phyloP scores from a whole-genome alignment of 2,797 vertebrate species.

The Periparus ater region DNA sequence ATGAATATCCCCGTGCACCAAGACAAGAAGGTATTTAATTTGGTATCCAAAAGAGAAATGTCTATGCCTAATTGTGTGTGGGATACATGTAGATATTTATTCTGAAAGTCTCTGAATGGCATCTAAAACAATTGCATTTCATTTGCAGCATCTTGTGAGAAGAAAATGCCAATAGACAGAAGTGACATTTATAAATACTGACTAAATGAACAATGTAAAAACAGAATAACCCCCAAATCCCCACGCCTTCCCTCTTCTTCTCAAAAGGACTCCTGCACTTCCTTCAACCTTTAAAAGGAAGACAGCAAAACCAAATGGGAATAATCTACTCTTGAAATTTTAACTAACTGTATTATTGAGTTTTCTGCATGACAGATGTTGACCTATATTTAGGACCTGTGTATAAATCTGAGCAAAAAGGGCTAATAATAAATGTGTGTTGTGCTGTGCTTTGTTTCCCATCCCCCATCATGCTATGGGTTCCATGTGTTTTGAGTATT shows the following conservation, averaged over 20 bases:
- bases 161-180: constrained; percentile 37
- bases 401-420: background rate
- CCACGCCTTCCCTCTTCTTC: background rate
- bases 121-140: constrained; percentile 52
- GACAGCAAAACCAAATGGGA: background rate
- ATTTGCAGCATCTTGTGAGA: constrained; percentile 14
- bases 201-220: background rate
- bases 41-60: constrained; percentile 8
- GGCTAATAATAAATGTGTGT: background rate
- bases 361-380: background rate
- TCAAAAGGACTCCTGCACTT: background rate
- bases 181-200: constrained; percentile 50
- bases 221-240: background rate
- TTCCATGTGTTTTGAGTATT: background rate
- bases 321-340: background rate
- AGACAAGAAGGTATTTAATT: constrained; percentile 34
- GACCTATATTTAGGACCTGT: background rate
- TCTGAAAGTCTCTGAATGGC: constrained; percentile 3
- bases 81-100: background rate
- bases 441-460: background rate
- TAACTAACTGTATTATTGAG: background rate
- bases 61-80: background rate
- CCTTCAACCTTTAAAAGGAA: constrained; percentile 10
- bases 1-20: background rate
- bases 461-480: background rate